These are phyloP conservation scores for Nerophis ophidion DNA, from an alignment of 2,113 vertebrate species.

Conservation along the genomic window DNA sequence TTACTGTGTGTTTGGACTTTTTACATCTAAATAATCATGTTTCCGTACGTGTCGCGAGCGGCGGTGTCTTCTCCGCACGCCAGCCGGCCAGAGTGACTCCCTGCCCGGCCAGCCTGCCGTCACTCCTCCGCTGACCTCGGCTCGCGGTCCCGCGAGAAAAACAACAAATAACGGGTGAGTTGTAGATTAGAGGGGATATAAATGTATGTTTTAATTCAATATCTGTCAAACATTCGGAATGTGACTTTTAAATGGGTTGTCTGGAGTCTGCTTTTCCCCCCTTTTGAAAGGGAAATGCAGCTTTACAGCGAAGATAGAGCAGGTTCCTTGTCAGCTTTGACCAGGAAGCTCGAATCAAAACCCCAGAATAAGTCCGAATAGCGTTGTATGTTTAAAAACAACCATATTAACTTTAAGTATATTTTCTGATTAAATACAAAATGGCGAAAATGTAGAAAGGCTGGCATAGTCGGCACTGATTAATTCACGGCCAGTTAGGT, in stretches of 20 bases:
- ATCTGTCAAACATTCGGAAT: not conserved
- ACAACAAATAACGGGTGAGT: conserved; percentile 4
- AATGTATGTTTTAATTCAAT: not conserved
- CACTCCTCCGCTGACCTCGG: conserved; percentile 20
- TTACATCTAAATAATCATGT: too few relatives aligned
- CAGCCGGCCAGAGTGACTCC: conserved; percentile 26
- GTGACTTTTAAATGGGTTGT: conserved; percentile 3
- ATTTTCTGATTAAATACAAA: not conserved
- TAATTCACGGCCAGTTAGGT: not conserved
- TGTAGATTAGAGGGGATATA: not conserved
- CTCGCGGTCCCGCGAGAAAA: conserved; percentile 7
- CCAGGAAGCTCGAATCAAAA: not conserved
- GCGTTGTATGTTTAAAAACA: not conserved
- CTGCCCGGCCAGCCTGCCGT: conserved; percentile 18
- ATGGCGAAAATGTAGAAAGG: not conserved
- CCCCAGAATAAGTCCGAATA: not conserved
- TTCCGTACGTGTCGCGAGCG: conserved; percentile 1
- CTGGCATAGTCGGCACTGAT: not conserved
- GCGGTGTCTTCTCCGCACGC: conserved; percentile 30
- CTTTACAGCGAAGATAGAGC: conserved; percentile 13
- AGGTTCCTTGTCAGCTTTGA: not conserved
- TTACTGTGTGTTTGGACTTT: too few relatives aligned
- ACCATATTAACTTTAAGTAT: not conserved
- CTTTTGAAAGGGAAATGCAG: conserved; percentile 59
- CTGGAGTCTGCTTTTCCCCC: conserved; percentile 59